Conservation (phyloP, 2,797 vertebrate genomes). For the Danionella dracula region DNA sequence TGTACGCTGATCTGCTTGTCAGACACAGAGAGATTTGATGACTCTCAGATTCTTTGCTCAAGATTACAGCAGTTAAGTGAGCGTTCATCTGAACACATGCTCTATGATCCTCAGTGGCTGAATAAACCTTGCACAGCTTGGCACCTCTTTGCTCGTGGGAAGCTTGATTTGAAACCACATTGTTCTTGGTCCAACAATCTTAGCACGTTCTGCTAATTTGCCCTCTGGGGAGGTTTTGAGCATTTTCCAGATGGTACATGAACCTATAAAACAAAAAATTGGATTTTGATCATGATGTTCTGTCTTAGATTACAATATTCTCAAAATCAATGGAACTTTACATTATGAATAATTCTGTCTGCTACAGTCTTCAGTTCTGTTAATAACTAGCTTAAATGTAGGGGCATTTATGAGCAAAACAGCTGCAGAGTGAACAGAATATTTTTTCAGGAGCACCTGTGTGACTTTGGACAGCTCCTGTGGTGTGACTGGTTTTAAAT, state of each 20-base stretch:
- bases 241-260: background rate
- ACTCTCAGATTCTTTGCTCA: constrained; percentile 24
- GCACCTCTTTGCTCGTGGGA: constrained; percentile 24
- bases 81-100: constrained; percentile 21
- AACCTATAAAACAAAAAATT: background rate
- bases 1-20: background rate
- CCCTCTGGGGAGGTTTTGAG: background rate
- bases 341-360: no score
- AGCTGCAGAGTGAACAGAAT: no score
- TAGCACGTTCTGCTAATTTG: constrained; percentile 1
- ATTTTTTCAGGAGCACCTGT: no score
- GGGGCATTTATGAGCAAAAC: no score
- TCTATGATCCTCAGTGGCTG: constrained; percentile 7
- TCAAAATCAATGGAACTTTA: no score
- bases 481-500: no score
- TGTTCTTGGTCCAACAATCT: background rate
- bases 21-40: background rate
- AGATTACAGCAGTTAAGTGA: constrained; percentile 28
- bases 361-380: no score
- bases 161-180: background rate
- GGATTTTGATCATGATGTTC: background rate
- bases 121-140: constrained; percentile 22
- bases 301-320: no score
- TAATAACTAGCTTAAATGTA: no score
- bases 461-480: no score